These are phyloP conservation scores for Conus canariensis DNA, from an alignment of 2,888 invertebrate species.

Conservation along the genomic window DNA sequence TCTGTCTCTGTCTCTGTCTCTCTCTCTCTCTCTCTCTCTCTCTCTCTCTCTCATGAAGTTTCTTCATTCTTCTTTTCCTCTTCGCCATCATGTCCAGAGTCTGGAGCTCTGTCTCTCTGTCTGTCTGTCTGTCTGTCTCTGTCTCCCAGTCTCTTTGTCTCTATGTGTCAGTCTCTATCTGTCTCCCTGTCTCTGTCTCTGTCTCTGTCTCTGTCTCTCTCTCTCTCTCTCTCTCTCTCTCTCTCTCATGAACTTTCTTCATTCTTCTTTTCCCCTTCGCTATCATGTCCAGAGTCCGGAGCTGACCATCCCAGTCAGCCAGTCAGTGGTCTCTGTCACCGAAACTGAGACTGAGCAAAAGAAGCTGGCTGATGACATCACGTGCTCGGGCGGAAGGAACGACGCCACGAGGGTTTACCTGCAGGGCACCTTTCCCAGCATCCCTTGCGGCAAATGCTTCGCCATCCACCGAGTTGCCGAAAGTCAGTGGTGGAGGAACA, in stretches of 20 bases:
- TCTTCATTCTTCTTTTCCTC: not conserved
- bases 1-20: too few species aligned
- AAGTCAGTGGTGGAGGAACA: too few species aligned
- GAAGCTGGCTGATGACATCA: not conserved
- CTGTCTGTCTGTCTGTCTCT: too few species aligned
- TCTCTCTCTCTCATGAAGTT: not conserved
- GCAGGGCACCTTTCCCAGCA: not conserved
- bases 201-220: not conserved
- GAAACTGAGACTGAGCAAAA: not conserved
- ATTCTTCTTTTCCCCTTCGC: not conserved
- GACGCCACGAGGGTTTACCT: not conserved
- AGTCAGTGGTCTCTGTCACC: not conserved
- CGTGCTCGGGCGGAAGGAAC: not conserved
- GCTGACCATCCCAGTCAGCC: not conserved
- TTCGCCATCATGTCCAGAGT: not conserved
- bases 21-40: not conserved
- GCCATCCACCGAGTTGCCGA: too few species aligned
- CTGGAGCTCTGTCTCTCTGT: not conserved
- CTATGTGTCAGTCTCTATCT: too few species aligned
- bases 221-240: not conserved
- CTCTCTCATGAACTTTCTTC: not conserved
- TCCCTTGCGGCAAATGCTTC: slow-evolving; percentile 1
- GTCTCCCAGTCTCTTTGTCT: too few species aligned
- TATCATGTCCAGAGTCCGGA: not conserved
- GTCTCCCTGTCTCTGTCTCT: not conserved